Percentiles rank a stretch among this genome's conserved stretches.
These are phyloP conservation scores for Drosophila funebris DNA, from an alignment of 1,140 invertebrate genomes.

Conservation along the genomic window DNA sequence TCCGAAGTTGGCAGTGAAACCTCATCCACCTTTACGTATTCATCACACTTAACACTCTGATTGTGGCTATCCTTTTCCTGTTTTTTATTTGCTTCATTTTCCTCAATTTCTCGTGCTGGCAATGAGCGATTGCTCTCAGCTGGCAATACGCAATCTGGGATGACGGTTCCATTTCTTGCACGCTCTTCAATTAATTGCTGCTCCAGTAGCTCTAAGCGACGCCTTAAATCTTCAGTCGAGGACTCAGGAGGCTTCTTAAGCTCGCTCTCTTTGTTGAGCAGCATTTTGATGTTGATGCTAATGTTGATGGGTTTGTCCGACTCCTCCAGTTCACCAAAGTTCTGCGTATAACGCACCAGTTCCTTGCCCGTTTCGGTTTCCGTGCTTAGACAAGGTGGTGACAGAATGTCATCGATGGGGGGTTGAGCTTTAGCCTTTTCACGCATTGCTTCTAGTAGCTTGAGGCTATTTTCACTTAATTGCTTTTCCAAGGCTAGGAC, in stretches of 20 bases:
- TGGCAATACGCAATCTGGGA: slow-evolving; percentile 11
- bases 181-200: slow-evolving; percentile 60
- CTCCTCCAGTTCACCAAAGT: slow-evolving; percentile 68
- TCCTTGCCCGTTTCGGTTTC: slow-evolving; percentile 74
- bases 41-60: slow-evolving; percentile 48
- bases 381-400: slow-evolving; percentile 47
- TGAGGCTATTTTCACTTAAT: slow-evolving; percentile 74
- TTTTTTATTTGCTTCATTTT: neutral
- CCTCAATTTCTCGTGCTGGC: neutral
- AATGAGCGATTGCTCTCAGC: neutral
- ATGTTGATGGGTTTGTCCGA: slow-evolving; percentile 77
- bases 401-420: slow-evolving; percentile 26
- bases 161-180: slow-evolving; percentile 44
- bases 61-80: neutral
- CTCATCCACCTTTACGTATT: slow-evolving; percentile 41
- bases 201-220: slow-evolving; percentile 62
- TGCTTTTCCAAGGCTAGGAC: slow-evolving; percentile 76
- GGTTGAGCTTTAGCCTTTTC: slow-evolving; percentile 24
- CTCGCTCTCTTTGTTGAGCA: slow-evolving; percentile 67
- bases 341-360: slow-evolving; percentile 71
- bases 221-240: slow-evolving; percentile 60
- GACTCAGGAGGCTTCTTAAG: slow-evolving; percentile 35
- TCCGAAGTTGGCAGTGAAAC: neutral
- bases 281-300: slow-evolving; percentile 80
- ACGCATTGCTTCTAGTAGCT: slow-evolving; percentile 66